phyloP scores from a whole-genome alignment of 2,888 invertebrate species.

The Lasioglossum figueresi region DNA sequence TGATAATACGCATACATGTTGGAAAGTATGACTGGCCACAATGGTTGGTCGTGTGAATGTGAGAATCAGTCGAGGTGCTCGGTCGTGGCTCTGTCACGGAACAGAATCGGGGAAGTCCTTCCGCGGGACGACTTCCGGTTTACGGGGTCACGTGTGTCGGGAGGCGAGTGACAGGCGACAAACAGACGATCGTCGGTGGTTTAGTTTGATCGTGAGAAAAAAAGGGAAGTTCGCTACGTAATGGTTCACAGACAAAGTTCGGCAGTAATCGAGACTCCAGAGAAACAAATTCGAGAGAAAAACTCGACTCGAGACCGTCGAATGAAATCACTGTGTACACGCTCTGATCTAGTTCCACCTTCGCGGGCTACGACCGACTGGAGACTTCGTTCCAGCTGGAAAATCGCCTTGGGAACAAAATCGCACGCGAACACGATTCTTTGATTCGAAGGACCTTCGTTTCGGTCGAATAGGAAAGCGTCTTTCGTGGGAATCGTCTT shows the following conservation, averaged over 20 bases:
- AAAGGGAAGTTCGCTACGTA: constrained; percentile 79
- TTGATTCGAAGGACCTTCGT: background rate
- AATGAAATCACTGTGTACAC: background rate
- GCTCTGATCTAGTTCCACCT: background rate
- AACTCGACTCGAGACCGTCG: background rate
- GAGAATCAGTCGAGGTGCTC: constrained; percentile 6
- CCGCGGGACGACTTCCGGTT: constrained; percentile 5
- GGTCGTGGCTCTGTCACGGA: background rate
- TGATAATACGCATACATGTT: constrained; percentile 50
- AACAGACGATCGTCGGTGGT: constrained; percentile 48
- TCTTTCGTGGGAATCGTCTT: background rate
- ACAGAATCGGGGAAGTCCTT: background rate
- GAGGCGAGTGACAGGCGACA: constrained; percentile 59
- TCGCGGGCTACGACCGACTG: background rate
- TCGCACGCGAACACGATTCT: background rate
- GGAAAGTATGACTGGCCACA: constrained; percentile 6
- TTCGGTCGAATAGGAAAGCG: background rate
- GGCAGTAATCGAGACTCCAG: background rate
- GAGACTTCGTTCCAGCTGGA: background rate
- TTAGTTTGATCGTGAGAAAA: constrained; percentile 57
- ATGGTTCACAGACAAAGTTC: constrained; percentile 78
- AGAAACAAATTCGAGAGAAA: constrained; percentile 18
- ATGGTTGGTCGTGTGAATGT: background rate
- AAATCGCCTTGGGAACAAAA: background rate
- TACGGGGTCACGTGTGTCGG: constrained; percentile 19